A percentile compares a stretch with the other conserved stretches of the same genome.
phyloP scores from a whole-genome alignment of 53 echinoderm and acorn worm genomes.

The Holothuria scabra region DNA sequence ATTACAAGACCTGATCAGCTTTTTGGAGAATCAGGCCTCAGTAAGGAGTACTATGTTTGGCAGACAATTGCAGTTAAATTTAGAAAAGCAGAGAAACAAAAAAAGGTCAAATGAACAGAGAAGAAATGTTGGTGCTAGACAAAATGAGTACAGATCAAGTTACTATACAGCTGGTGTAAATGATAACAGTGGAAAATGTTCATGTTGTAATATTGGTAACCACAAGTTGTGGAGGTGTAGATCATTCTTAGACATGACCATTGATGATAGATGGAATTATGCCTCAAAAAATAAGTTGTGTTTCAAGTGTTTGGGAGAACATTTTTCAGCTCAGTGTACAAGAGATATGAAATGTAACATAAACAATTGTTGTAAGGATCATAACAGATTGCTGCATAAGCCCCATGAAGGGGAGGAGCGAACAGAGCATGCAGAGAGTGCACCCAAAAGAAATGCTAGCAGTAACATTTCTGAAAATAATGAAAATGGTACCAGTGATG shows the following conservation, averaged over 20 bases:
- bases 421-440: not conserved
- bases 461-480: slow-evolving; percentile 8
- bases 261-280: slow-evolving; percentile 36
- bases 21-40: slow-evolving; percentile 29
- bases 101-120: not conserved
- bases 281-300: slow-evolving; percentile 34
- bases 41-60: slow-evolving; percentile 44
- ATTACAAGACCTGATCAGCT: not conserved
- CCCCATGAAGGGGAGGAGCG: not conserved
- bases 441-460: not conserved
- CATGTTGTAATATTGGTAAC: slow-evolving; percentile 4
- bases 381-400: slow-evolving; percentile 43
- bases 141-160: slow-evolving; percentile 2
- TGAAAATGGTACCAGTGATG: not conserved
- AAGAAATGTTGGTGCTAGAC: not conserved
- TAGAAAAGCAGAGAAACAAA: slow-evolving; percentile 25
- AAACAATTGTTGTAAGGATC: slow-evolving; percentile 17
- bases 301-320: slow-evolving; percentile 48
- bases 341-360: slow-evolving; percentile 42
- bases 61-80: slow-evolving; percentile 14
- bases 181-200: not conserved
- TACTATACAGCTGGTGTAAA: not conserved
- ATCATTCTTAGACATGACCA: not conserved
- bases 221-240: slow-evolving; percentile 30
- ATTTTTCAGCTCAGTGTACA: slow-evolving; percentile 24